Evolutionary conservation across 2,797 vertebrate genomes (phyloP).

Genomic region (Phalanger gymnotis): DNA sequence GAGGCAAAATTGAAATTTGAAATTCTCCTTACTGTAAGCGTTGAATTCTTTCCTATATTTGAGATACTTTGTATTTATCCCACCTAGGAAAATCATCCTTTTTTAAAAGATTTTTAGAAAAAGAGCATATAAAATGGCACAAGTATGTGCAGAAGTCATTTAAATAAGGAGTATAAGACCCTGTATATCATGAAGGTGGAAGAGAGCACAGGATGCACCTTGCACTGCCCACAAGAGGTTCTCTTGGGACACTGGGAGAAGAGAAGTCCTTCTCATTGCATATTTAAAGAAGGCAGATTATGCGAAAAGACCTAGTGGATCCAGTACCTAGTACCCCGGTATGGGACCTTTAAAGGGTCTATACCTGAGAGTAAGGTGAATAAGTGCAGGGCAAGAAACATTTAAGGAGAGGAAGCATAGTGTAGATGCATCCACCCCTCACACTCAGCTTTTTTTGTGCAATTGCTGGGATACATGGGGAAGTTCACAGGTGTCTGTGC

Average conservation of each 20-base stretch:
- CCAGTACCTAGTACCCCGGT: background rate
- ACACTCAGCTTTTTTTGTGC: too few relatives aligned
- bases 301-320: background rate
- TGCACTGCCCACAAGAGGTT: background rate
- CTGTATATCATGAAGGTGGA: background rate
- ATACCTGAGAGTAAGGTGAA: background rate
- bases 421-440: too few relatives aligned
- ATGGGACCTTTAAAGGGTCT: background rate
- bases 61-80: background rate
- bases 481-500: too few relatives aligned
- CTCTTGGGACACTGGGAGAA: background rate
- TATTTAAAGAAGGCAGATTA: background rate
- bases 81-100: slow-evolving; percentile 12
- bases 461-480: too few relatives aligned
- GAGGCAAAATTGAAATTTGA: background rate
- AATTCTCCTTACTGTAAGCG: slow-evolving; percentile 1
- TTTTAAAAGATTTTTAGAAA: slow-evolving; percentile 43
- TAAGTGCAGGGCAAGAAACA: background rate
- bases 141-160: background rate
- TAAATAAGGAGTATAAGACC: background rate
- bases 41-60: background rate
- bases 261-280: background rate
- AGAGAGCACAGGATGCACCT: background rate
- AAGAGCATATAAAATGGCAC: background rate
- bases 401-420: too few relatives aligned